Base-by-base conservation (phyloP, 2,888 invertebrate genomes). In the Enoplolaimus lenunculus region DNA sequence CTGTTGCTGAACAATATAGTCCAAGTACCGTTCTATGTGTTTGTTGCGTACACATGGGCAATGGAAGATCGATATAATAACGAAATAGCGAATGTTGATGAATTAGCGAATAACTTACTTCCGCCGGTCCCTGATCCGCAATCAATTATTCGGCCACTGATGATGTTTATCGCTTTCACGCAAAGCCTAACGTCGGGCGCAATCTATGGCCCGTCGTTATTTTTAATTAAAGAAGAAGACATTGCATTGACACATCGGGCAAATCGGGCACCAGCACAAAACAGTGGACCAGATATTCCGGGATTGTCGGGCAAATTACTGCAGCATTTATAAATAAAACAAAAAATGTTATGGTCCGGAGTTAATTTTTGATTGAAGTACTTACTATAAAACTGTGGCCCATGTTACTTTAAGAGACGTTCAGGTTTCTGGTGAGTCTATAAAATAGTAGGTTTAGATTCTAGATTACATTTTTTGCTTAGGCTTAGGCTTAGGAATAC, bases 181-280 rank as follows among this genome's bases (percentile, higher is more conserved):
- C 65, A 45, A 35, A 29, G 45, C n/a, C 1, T 71, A 28, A 60
- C 26, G 34, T 16, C 34, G 26, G 66, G 71, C 21, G 7, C 62
- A 26, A n/a, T 79, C 34, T 79, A 80, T 73, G 79, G 78, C 7
- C 73, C 77, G 16, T 75, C 75, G 21, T 74, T 79, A 16, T 77
- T 78, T 69, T 75, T 79, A 59, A 80, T 79, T 74, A 79, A 80
- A 68, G 79, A 79, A 69, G 79, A 79, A 70, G 79, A 79, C 73
- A 79, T 79, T 77, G 77, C 77, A 7, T 71, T 79, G 62, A 70
- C 64, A 57, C 30, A 69, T 34, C 67, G 70, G 2, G 70, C 70
- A 45, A 45, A 45, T 45, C 45, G 45, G 45, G 21, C 45, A 45
- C 45, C 45, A 45, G 7, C 7, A 21, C 45, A 45, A 45, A 45